phyloP scores from a whole-genome alignment of 1,140 invertebrate genomes.

The Formica exsecta region DNA sequence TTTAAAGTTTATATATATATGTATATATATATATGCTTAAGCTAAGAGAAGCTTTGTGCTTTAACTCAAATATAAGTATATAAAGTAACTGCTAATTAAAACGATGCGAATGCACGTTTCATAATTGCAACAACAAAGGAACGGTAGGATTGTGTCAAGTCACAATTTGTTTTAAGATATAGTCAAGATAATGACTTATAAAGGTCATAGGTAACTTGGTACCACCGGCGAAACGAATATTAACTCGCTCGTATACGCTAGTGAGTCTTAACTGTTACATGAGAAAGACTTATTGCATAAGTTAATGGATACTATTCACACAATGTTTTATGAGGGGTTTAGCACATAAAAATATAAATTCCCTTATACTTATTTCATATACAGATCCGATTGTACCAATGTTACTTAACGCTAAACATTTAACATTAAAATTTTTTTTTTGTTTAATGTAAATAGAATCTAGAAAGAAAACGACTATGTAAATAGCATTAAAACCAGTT shows the following conservation, averaged over 20 bases:
- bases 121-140: background rate
- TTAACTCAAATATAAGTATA: background rate
- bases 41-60: background rate
- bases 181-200: constrained; percentile 46
- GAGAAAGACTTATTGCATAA: background rate
- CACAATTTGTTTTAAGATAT: constrained; percentile 5
- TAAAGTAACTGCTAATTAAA: constrained; percentile 1
- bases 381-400: background rate
- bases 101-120: background rate
- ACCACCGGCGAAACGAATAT: constrained; percentile 78
- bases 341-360: background rate
- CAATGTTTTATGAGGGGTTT: constrained; percentile 21
- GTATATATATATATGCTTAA: background rate
- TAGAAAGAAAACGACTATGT: background rate
- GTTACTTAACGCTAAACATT: background rate
- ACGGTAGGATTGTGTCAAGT: background rate
- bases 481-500: constrained; percentile 1
- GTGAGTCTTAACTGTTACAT: constrained; percentile 4
- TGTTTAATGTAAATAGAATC: background rate
- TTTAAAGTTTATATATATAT: background rate
- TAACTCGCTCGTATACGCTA: constrained; percentile 21
- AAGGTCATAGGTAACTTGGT: constrained; percentile 80
- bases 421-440: constrained; percentile 22
- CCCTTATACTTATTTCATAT: background rate
- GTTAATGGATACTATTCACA: constrained; percentile 28